Base-by-base conservation (phyloP, 2,797 vertebrate genomes). In the Centroberyx gerrardi region DNA sequence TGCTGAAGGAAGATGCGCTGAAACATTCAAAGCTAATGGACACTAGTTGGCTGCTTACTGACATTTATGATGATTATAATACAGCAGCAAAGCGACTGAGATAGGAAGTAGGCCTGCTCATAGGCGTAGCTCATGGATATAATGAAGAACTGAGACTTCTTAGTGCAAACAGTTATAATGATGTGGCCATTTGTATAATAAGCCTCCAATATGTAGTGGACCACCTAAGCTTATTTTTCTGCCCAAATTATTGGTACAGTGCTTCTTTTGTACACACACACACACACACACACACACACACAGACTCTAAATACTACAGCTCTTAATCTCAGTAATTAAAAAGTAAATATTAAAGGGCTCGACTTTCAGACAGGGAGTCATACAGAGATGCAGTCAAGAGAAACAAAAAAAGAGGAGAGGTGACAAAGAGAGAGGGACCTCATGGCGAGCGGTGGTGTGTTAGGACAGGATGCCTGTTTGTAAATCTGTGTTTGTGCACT, bases 401-500 rank as follows among this genome's bases (percentile, higher is more conserved):
- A 72, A 33, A 58, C n/a, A 54, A 17, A 14, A 14, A 44, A 9
- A 72, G 40, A 59, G 38, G 12, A 60, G 61, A 83, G 84, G 86
- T 79, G 76, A 86, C 66, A 68, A 74, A 85, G 75, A 81, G 84
- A 63, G 87, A 55, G 81, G 76, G 88, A 84, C 83, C 73, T 83
- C 88, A 90, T 87, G 88, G 82, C 71, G 92, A 86, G 88, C 85
- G 29, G 76, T 22, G 71, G 52, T 86, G 83, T 89, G 90, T 83
- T 75, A 86, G 82, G 83, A 88, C 87, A 88, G 71, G 6, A 51
- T 78, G 78, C 85, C 74, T 90, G 85, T 89, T 91, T 90, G 87
- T 90, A 92, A 93, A 91, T 92, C 92, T 90, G 88, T 81, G 88
- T 88, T 78, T 74, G 77, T 87, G 80, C 86, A 80, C 87, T 91